Evolutionary conservation across 2,113 vertebrate genomes (phyloP), one percentile per base, ranked within the genome.

Genomic region (Corapipo altera): DNA sequence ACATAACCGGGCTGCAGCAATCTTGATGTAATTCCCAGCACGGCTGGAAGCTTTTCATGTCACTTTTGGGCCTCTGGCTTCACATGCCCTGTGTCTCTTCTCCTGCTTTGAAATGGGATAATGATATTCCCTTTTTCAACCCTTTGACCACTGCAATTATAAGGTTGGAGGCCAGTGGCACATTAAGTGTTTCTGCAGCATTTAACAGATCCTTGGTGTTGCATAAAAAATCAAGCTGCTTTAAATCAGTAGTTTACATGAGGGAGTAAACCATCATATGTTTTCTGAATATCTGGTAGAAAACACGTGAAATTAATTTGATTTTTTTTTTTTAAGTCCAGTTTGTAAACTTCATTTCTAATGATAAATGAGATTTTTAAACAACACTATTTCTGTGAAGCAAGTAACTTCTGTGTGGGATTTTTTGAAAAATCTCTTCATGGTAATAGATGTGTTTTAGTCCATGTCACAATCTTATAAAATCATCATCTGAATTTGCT

Each of bases 401-500:
- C 30, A 28, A 87, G 16, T 2, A 3, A 55, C 12, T 55, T 79
- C 61, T 66, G 13, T 32, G 21, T 46, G 21, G 18, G 27, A 66
- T 85, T 72, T 81, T 48, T 23, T 1, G 1, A 54, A 64, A 81
- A 51, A 46, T 28, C 41, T 91, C 59, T 95, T 91, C 66, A 37
- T 41, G 2, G 37, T 74, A 76, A 85, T 64, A 54, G 66, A 72
- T 52, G 54, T 76, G 41, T 80, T 80, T 76, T 87, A 93, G 90
- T 86, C 75, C 84, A 46, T 88, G 86, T 93, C 46, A 59, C 80
- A 91, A 19, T 54, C 80, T 87, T 91, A 65, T 67, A 78, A 91
- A 87, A 79, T 41, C 48, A 85, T 92, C 89, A 93, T 94, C 91
- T 96, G 95, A 95, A 96, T 83, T 94, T 94, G 73, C 87, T 85